Evolutionary conservation across 2,797 vertebrate species (phyloP).

Genomic region (Siniperca undulata): DNA sequence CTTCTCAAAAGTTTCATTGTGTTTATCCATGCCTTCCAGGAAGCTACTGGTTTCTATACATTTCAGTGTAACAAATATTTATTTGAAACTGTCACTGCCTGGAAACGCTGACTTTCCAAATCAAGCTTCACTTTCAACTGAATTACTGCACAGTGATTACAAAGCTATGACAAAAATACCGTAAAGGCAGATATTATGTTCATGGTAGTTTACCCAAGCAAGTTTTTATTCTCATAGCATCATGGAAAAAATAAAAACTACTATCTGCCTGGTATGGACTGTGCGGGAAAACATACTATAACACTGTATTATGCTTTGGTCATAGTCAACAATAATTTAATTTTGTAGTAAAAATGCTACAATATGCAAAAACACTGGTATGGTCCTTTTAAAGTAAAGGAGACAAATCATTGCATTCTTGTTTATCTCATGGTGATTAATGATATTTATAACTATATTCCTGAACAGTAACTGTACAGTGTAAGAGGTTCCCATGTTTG

Average conservation of each 20-base stretch:
- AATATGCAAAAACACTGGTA: neutral
- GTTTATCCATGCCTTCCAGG: neutral
- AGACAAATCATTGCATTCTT: neutral
- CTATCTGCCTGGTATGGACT: too few relatives aligned
- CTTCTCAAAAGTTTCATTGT: neutral
- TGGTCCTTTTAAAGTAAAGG: neutral
- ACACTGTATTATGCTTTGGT: neutral
- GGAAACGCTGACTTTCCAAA: neutral
- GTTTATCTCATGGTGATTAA: neutral
- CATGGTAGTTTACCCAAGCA: too few relatives aligned
- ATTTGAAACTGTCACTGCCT: neutral
- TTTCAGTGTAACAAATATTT: neutral
- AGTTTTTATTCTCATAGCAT: too few relatives aligned
- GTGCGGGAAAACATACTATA: neutral
- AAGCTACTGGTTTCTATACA: neutral
- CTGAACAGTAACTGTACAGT: neutral
- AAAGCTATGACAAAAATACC: neutral
- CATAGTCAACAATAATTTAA: too few relatives aligned
- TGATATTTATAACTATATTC: neutral
- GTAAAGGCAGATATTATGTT: neutral
- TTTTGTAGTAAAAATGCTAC: neutral
- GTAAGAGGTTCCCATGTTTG: neutral
- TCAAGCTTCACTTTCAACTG: neutral
- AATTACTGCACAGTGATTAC: neutral
- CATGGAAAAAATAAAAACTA: too few relatives aligned